These are phyloP conservation scores for Hydrolagus affinis DNA, from an alignment of 2,113 vertebrate genomes.

Conservation along the genomic window DNA sequence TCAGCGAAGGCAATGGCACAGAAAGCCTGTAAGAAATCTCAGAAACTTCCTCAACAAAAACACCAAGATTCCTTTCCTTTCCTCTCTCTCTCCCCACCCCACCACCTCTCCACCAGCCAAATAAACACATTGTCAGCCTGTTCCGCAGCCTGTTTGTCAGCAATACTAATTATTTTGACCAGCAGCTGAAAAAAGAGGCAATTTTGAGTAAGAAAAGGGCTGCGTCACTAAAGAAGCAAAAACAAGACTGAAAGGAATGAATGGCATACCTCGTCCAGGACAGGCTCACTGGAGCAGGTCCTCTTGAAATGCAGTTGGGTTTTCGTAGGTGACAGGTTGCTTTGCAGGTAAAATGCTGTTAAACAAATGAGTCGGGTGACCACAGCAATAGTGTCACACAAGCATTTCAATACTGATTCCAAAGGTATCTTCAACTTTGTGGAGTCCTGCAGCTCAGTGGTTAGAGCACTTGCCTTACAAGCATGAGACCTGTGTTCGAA, in stretches of 20 bases:
- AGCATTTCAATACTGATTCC: not conserved
- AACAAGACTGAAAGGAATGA: not conserved
- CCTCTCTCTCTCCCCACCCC: too few species aligned
- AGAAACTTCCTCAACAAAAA: not conserved
- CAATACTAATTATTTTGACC: not conserved
- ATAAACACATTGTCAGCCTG: not conserved
- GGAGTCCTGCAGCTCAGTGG: too few species aligned
- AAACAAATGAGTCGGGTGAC: not conserved
- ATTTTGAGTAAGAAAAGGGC: not conserved
- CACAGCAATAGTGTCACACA: not conserved
- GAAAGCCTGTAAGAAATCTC: not conserved
- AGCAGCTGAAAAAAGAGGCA: not conserved
- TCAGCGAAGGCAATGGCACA: not conserved
- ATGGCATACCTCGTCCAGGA: not conserved
- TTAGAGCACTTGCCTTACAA: too few species aligned
- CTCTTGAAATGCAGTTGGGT: not conserved
- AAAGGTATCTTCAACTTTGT: conserved; percentile 15
- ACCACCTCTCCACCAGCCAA: not conserved
- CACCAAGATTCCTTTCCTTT: not conserved
- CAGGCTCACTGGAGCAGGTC: not conserved
- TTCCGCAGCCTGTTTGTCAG: not conserved
- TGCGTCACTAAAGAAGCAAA: conserved; percentile 17
- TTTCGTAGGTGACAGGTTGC: not conserved
- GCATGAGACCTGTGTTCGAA: too few species aligned
- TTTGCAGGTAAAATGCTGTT: not conserved